Evolutionary conservation across 1,140 invertebrate genomes (phyloP), one percentile per base, ranked within the genome.

Genomic region (Drosophila ogumai): DNA sequence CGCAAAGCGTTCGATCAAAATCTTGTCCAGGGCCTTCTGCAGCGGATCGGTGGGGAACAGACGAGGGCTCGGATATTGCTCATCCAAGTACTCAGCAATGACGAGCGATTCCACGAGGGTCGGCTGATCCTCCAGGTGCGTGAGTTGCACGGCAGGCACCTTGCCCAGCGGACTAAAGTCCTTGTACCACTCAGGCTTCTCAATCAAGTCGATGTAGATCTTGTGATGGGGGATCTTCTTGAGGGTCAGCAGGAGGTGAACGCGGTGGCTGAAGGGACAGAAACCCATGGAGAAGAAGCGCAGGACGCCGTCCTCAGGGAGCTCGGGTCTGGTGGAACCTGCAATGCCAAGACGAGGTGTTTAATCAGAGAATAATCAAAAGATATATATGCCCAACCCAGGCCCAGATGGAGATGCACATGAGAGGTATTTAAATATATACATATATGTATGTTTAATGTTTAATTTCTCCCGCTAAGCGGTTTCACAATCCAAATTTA

Each of bases 241-340:
- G 7, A 96, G 96, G 50, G 96, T 95, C 7, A 98, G 92, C 3
- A 98, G 95, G 7, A 98, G 94, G 55, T 96, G 94, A 17, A 96
- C 95, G 61, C 98, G 94, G 79, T 98, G 96, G 1, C 97, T 97
- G 91, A 95, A 99, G 0, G 98, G 98, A 91, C 98, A 99, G 92
- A 96, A 98, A 68, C 96, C 94, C 97, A 96, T 99, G 46, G 95
- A 96, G 88, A 98, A 98, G 3, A 98, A 92, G 0, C 97, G 94
- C 40, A 98, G 86, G 90, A 95, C 95, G 6, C 95, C 96, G 76
- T 93, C 92, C 7, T 94, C 93, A 10, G 93, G 92, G 3, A 95
- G 60, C 9, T 95, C 93, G 0, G 96, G 96, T 25, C 94, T 94
- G 6, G 82, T 77, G 5, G 95, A 95, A 64, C 95, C 96, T 96